Conservation (phyloP, 2,797 vertebrate genomes). For the Onychomys arenicola region DNA sequence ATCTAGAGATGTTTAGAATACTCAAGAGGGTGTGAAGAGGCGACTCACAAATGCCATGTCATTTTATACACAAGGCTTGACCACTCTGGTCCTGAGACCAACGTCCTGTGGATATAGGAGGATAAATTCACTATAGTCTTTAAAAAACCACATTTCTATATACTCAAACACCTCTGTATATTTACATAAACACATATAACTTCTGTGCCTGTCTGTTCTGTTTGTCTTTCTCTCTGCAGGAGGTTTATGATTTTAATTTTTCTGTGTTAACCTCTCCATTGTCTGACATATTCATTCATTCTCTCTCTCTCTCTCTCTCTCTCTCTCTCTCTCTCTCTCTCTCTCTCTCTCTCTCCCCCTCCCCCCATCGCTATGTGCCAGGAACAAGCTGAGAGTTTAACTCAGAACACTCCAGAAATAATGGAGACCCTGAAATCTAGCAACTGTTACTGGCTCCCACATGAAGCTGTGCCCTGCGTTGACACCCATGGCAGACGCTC, state of each 20-base stretch:
- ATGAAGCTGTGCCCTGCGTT: background rate
- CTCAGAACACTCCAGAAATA: background rate
- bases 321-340: background rate
- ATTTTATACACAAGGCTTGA: background rate
- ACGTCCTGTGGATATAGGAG: background rate
- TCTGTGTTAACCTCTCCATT: rapidly evolving
- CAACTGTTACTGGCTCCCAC: background rate
- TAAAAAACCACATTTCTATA: background rate
- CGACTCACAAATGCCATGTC: no score
- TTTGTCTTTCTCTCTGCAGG: background rate
- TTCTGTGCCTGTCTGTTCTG: background rate
- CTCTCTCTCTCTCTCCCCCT: background rate
- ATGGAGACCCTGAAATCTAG: background rate
- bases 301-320: background rate
- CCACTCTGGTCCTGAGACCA: no score
- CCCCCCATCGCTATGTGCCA: background rate
- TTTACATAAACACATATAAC: background rate
- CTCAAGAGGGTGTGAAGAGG: background rate
- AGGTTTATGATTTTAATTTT: background rate
- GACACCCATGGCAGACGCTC: background rate
- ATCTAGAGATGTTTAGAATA: background rate
- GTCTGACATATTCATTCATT: rapidly evolving
- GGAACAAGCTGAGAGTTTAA: background rate
- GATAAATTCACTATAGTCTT: background rate
- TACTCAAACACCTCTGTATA: background rate